phyloP scores from a whole-genome alignment of 2,113 vertebrate species.

The Todiramphus saurophagus region DNA sequence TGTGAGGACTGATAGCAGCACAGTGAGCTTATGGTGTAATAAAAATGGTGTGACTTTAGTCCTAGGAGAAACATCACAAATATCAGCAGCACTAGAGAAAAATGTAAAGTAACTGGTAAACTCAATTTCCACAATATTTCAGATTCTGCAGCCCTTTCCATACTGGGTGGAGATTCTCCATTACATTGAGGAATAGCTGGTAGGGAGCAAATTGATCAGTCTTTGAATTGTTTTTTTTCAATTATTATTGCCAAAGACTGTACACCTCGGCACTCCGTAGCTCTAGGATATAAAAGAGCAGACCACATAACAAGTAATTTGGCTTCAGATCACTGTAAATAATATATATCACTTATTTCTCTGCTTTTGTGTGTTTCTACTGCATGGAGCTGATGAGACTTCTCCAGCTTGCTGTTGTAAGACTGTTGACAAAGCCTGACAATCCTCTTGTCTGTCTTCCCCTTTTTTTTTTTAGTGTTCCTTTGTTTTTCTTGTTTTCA shows the following conservation, averaged over 20 bases:
- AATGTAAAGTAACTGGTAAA: neutral
- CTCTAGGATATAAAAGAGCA: neutral
- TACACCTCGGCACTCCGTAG: neutral
- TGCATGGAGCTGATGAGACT: neutral
- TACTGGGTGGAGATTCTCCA: neutral
- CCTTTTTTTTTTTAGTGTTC: neutral
- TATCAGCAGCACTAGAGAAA: neutral
- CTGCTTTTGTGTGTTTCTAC: neutral
- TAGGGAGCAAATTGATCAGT: neutral
- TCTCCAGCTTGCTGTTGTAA: neutral
- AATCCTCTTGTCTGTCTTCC: neutral
- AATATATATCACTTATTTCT: neutral
- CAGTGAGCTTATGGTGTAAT: rapidly evolving
- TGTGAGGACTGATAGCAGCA: neutral
- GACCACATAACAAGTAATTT: neutral
- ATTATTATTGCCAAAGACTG: neutral
- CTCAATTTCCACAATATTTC: neutral
- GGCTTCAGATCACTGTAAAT: neutral
- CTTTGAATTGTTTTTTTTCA: neutral
- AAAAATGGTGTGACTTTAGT: neutral
- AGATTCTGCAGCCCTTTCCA: neutral
- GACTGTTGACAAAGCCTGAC: neutral
- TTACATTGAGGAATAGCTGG: neutral
- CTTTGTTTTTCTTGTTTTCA: neutral
- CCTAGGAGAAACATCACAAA: neutral